These are phyloP conservation scores for Anodontia alba DNA, from an alignment of 2,888 invertebrate genomes.

Conservation along the genomic window DNA sequence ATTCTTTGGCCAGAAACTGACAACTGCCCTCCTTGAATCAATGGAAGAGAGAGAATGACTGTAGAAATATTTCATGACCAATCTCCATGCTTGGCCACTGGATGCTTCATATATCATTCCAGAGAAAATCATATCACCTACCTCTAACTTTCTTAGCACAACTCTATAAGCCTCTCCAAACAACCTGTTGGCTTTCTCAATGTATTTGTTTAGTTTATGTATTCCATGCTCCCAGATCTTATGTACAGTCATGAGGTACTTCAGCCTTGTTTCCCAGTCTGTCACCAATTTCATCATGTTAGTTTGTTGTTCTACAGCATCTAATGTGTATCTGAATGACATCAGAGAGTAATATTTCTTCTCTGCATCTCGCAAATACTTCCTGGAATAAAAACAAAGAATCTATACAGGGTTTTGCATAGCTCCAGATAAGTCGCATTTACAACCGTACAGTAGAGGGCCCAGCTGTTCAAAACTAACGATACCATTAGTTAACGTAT, in stretches of 20 bases:
- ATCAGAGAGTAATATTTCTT: slow-evolving; percentile 92
- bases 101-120: too few relatives aligned
- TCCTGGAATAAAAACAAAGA: slow-evolving; percentile 86
- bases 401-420: too few relatives aligned
- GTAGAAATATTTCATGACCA: too few relatives aligned
- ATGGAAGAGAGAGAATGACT: too few relatives aligned
- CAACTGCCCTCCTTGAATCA: too few relatives aligned
- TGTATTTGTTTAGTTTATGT: slow-evolving; percentile 62
- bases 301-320: slow-evolving; percentile 85
- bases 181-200: slow-evolving; percentile 74
- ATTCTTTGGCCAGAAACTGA: too few relatives aligned
- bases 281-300: slow-evolving; percentile 85
- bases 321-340: slow-evolving; percentile 87
- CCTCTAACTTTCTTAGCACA: slow-evolving; percentile 72
- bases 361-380: slow-evolving; percentile 94
- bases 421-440: too few relatives aligned
- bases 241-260: slow-evolving; percentile 85
- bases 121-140: slow-evolving; percentile 43
- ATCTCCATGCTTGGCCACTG: too few relatives aligned
- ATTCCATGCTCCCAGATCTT: slow-evolving; percentile 85
- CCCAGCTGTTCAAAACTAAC: too few relatives aligned
- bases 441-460: too few relatives aligned
- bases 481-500: too few relatives aligned
- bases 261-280: slow-evolving; percentile 79
- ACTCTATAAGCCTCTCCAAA: slow-evolving; percentile 78